These are phyloP conservation scores for Diplodus puntazzo DNA, from an alignment of 2,797 vertebrate genomes.

Conservation along the genomic window DNA sequence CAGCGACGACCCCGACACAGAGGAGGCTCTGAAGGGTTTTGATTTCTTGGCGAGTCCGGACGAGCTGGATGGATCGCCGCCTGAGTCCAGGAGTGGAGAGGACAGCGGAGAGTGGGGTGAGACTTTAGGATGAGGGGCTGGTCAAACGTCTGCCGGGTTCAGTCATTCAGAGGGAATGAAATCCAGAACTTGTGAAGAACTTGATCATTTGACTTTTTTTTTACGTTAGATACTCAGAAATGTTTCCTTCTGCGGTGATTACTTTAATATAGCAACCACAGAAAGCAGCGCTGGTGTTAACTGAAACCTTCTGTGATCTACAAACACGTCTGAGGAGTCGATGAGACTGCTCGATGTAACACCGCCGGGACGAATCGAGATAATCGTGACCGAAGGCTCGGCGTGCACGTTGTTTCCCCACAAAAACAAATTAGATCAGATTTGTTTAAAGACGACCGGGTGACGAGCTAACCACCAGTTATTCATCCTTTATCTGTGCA, in stretches of 20 bases:
- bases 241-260: neutral
- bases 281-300: no score
- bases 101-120: constrained; percentile 73
- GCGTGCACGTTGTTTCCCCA: no score
- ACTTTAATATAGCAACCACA: neutral
- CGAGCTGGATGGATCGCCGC: constrained; percentile 85
- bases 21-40: constrained; percentile 95
- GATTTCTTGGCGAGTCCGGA: constrained; percentile 92
- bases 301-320: no score
- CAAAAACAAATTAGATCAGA: no score
- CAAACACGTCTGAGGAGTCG: neutral
- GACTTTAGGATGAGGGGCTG: neutral
- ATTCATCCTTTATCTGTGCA: no score
- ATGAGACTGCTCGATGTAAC: neutral
- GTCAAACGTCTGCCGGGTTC: neutral
- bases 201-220: neutral
- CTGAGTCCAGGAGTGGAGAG: constrained; percentile 87
- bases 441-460: no score
- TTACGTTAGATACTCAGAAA: neutral
- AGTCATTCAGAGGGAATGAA: neutral
- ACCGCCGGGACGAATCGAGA: no score
- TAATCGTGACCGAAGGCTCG: no score
- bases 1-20: constrained; percentile 93
- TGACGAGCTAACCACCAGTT: no score
- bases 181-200: neutral